phyloP scores from a whole-genome alignment of 2,797 vertebrate genomes.

The Mastacembelus armatus region DNA sequence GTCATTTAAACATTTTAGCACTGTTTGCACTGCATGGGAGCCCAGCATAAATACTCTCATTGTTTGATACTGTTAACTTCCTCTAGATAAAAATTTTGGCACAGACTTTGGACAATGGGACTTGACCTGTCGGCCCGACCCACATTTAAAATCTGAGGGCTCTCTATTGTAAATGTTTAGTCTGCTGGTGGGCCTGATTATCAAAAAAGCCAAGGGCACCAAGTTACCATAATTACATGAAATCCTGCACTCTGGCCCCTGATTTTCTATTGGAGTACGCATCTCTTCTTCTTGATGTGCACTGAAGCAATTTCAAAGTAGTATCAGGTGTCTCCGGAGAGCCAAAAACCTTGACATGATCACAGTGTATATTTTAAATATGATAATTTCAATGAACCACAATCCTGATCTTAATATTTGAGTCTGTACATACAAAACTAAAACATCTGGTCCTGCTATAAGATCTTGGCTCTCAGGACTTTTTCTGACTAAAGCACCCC shows the following conservation, averaged over 20 bases:
- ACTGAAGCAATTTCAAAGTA: slow-evolving; percentile 56
- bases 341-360: slow-evolving; percentile 55
- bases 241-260: slow-evolving; percentile 60
- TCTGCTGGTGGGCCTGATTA: slow-evolving; percentile 73
- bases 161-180: slow-evolving; percentile 72
- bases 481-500: slow-evolving; percentile 64
- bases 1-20: not conserved
- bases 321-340: slow-evolving; percentile 71
- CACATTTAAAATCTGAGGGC: slow-evolving; percentile 45
- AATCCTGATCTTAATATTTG: slow-evolving; percentile 44
- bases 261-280: slow-evolving; percentile 64
- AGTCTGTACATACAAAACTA: slow-evolving; percentile 47
- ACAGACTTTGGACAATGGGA: slow-evolving; percentile 59
- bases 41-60: slow-evolving; percentile 46
- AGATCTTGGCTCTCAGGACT: slow-evolving; percentile 57
- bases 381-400: slow-evolving; percentile 72
- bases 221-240: slow-evolving; percentile 69
- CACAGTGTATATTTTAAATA: slow-evolving; percentile 76
- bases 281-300: slow-evolving; percentile 41
- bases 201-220: slow-evolving; percentile 72
- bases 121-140: slow-evolving; percentile 26
- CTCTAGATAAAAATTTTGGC: slow-evolving; percentile 58
- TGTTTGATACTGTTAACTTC: slow-evolving; percentile 55
- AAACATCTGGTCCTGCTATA: slow-evolving; percentile 79
- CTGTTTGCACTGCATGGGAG: slow-evolving; percentile 50